Percentiles rank a stretch among this genome's conserved stretches.
Evolutionary conservation across 2,797 vertebrate genomes (phyloP).

Genomic region (Manis javanica): DNA sequence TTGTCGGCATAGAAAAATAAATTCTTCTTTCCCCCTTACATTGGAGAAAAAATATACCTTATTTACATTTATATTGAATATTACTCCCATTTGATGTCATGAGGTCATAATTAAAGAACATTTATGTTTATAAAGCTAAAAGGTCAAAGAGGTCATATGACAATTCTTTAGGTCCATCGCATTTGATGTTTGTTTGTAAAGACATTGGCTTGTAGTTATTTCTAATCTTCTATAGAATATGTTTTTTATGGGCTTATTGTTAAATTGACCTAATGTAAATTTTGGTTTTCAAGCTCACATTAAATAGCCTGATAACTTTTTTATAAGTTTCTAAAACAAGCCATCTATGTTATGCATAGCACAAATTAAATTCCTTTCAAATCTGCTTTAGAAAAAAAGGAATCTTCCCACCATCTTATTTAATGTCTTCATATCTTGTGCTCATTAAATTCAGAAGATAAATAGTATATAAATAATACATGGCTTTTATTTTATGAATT

Average conservation of each 20-base stretch:
- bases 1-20: constrained; percentile 8
- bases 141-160: neutral
- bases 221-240: neutral
- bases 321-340: constrained; percentile 63
- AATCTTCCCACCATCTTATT: constrained; percentile 56
- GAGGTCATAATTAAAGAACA: neutral
- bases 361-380: constrained; percentile 73
- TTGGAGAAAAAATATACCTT: neutral
- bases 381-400: constrained; percentile 59
- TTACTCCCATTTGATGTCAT: neutral
- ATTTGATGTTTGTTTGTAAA: constrained; percentile 12
- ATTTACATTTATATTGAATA: neutral
- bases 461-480: constrained; percentile 60
- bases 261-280: constrained; percentile 62
- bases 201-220: neutral
- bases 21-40: neutral
- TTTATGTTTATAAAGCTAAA: constrained; percentile 17
- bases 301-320: constrained; percentile 52
- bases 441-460: constrained; percentile 35
- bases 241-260: constrained; percentile 44
- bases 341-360: constrained; percentile 45
- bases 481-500: constrained; percentile 64
- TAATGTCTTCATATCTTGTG: constrained; percentile 58
- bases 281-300: neutral
- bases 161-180: neutral